phyloP scores from a whole-genome alignment of 2,888 invertebrate genomes.

The Philereme vetulata region DNA sequence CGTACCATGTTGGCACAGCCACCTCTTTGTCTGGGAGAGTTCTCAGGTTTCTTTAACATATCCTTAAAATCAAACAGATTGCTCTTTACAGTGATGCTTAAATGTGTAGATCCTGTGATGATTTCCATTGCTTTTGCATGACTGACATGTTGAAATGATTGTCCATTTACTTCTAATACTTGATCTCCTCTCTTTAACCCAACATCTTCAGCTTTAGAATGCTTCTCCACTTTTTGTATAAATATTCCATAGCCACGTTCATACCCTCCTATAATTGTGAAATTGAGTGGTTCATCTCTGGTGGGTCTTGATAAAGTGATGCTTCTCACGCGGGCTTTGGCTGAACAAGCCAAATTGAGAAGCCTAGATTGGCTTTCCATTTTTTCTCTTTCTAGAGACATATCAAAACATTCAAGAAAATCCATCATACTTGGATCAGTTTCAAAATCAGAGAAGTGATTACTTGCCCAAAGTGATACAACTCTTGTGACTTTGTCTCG shows the following conservation, averaged over 20 bases:
- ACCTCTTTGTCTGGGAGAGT: constrained; percentile 90
- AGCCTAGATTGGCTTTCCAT: constrained; percentile 93
- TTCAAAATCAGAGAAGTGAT: constrained; percentile 99
- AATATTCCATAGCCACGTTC: constrained; percentile 97
- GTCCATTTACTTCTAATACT: constrained; percentile 98
- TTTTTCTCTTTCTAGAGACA: constrained; percentile 91
- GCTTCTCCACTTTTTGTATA: constrained; percentile 96
- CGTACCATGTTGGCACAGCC: constrained; percentile 86
- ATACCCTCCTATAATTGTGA: constrained; percentile 96
- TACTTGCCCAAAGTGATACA: constrained; percentile 98
- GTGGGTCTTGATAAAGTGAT: constrained; percentile 96
- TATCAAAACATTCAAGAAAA: constrained; percentile 96
- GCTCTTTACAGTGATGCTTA: constrained; percentile 98
- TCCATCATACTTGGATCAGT: constrained; percentile 98
- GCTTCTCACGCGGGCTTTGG: constrained; percentile 96
- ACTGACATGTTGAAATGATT: constrained; percentile 97
- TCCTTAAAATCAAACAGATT: constrained; percentile 94
- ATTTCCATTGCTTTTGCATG: constrained; percentile 96
- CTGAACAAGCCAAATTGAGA: constrained; percentile 98
- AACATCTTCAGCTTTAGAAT: constrained; percentile 97
- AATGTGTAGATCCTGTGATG: constrained; percentile 95
- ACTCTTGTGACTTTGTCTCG: constrained; percentile 96
- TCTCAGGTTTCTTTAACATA: constrained; percentile 88
- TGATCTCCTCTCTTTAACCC: constrained; percentile 99
- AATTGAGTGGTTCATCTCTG: constrained; percentile 96